Evolutionary conservation across 2,797 vertebrate genomes (phyloP).

Genomic region (Poecilia velifera): DNA sequence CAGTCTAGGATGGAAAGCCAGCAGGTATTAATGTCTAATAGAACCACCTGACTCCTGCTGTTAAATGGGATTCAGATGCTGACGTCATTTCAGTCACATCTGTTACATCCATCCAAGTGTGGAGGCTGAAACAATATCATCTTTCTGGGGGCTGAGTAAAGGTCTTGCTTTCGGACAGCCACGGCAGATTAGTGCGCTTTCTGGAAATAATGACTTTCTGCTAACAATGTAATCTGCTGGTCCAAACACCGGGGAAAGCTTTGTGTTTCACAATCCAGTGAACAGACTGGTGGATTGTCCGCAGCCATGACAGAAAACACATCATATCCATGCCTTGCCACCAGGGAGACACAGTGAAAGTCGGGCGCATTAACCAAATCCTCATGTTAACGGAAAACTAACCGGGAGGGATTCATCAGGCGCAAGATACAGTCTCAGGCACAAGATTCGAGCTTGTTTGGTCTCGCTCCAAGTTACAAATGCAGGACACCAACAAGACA

Average conservation of each 20-base stretch:
- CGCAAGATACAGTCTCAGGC: constrained; percentile 38
- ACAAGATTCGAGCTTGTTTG: constrained; percentile 34
- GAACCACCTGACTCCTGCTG: constrained; percentile 31
- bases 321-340: constrained; percentile 60
- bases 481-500: constrained; percentile 29
- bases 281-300: constrained; percentile 73
- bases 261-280: constrained; percentile 62
- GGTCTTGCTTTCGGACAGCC: constrained; percentile 53
- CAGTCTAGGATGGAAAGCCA: constrained; percentile 16
- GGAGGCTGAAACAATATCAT: constrained; percentile 49
- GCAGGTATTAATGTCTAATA: constrained; percentile 36
- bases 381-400: constrained; percentile 57
- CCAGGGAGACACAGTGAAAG: constrained; percentile 39
- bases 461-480: constrained; percentile 45
- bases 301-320: constrained; percentile 56
- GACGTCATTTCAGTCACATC: constrained; percentile 34
- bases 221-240: constrained; percentile 73
- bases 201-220: constrained; percentile 71
- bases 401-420: constrained; percentile 29
- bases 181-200: constrained; percentile 66
- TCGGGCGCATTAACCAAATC: constrained; percentile 58
- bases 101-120: constrained; percentile 32
- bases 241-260: constrained; percentile 63
- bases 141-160: constrained; percentile 46
- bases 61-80: constrained; percentile 22